Evolutionary conservation across 2,113 vertebrate genomes (phyloP), one percentile per base, ranked within the genome.

Genomic region (Uropsilus gracilis): DNA sequence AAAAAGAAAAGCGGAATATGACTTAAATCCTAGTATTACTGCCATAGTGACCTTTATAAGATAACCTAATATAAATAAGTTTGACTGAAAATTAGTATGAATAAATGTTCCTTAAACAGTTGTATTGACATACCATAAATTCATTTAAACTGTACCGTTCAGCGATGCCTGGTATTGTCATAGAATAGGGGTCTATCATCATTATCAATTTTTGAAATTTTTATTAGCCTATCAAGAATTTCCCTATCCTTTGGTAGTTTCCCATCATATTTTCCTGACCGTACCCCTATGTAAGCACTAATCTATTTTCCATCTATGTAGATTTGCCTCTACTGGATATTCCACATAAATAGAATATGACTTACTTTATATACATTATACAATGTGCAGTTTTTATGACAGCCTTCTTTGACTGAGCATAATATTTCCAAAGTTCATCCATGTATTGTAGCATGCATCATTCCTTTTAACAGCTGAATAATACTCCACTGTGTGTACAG

Each of bases 101-200:
- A 72, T 63, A 91, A 75, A 71, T 4, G 32, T 30, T 53, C 3
- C 50, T 68, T 78, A 37, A 88, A 78, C 16, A 87, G 5, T 5
- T 89, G 64, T 77, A 59, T 68, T 88, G 46, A 80, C 14, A 85
- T 61, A 76, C 53, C 63, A 68, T 66, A 90, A 82, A 88, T 46
- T 28, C 16, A 57, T 46, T 76, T 76, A 37, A 82, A 90, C 24
- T 68, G 5, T 69, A 57, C 8, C 77, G 42, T 44, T 63, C 63
- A 61, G 17, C 84, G 39, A 4, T 8, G 82, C 91, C 77, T 77
- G 68, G 37, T 16, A 78, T 77, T 57, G 44, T 72, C 57, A 39
- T 20, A 37, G 53, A 86, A 34, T 55, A 18, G 55, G 37, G 32
- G 30, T 88, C 17, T 18, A 83, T 81, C 8, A 39, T 42, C 48